Percentiles rank a stretch among this genome's conserved stretches.
Evolutionary conservation across 1,140 invertebrate genomes (phyloP).

Genomic region (Megalonaias nervosa): DNA sequence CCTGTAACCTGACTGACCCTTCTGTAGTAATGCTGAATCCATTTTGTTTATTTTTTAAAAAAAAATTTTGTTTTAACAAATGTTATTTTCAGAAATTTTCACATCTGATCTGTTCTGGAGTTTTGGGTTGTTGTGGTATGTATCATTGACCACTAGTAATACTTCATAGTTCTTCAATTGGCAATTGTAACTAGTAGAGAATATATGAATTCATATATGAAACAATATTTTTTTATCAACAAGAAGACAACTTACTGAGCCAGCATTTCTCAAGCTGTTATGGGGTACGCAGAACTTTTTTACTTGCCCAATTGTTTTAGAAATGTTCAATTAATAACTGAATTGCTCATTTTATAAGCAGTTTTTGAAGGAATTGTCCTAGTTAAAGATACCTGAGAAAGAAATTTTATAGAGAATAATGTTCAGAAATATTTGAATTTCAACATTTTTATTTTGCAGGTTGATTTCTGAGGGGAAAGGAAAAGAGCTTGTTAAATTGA

Average conservation of each 20-base stretch:
- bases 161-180: too few species aligned
- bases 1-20: too few species aligned
- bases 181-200: not conserved
- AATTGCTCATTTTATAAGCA: not conserved
- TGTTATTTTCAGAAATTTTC: too few species aligned
- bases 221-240: not conserved
- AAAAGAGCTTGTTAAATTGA: conserved; percentile 57
- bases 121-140: too few species aligned
- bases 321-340: not conserved
- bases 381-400: not conserved
- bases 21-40: too few species aligned
- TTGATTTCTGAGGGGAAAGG: conserved; percentile 63
- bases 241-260: too few species aligned
- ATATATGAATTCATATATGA: not conserved
- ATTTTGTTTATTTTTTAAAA: too few species aligned
- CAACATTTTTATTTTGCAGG: conserved; percentile 26
- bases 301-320: not conserved
- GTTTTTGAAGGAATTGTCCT: not conserved
- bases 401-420: not conserved
- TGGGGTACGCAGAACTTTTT: too few species aligned
- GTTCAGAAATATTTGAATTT: not conserved
- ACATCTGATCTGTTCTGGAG: too few species aligned
- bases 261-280: not conserved
- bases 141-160: too few species aligned
- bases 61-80: too few species aligned